Base-by-base conservation (phyloP, 92 coral and sea anemone species). In the Parazoanthus darwini region DNA sequence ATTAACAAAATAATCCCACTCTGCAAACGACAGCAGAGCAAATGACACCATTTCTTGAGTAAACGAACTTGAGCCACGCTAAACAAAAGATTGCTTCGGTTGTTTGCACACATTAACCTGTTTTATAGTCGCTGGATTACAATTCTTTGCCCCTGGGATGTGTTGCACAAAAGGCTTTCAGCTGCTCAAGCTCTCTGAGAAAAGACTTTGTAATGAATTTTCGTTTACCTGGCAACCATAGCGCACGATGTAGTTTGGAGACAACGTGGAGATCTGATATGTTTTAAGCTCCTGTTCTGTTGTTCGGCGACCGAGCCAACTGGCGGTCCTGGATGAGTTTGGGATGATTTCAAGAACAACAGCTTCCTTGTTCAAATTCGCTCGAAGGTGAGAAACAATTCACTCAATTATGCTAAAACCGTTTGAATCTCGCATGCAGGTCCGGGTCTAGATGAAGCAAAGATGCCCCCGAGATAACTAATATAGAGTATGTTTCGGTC, bases 91-190 rank as follows among this genome's bases (percentile, higher is more conserved):
- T 63, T 63, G 26, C 8, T 63, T 22, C 59, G 25, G 8, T 63
- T 63, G 70, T 63, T 23, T 63, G 70, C 70, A 63, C 70, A 63
- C 14, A 35, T 35, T 58, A 58, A 14, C 65, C 4, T 38, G 29
- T 8, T 58, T 22, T 20, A 20, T 54, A 15, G 3, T n/a, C 23
- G 18, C 65, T 14, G 68, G 83, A 79, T 79, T 79, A 79, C 16
- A 22, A 2, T 48, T 50, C 39, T 56, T 80, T 80, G 59, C 85
- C 85, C 85, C 26, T 35, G 85, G 85, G 85, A 80, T 80, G 25
- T 29, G 37, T 33, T 16, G 25, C 13, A 59, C 72, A 80, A 80
- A 80, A 80, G 70, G 65, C 72, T 35, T 63, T 63, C 70, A 63
- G n/a, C 77, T 15, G 77, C 77, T 33, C 35, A 25, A 71, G 38